Evolutionary conservation across 2,113 vertebrate species (phyloP).

Genomic region (Rhea pennata): DNA sequence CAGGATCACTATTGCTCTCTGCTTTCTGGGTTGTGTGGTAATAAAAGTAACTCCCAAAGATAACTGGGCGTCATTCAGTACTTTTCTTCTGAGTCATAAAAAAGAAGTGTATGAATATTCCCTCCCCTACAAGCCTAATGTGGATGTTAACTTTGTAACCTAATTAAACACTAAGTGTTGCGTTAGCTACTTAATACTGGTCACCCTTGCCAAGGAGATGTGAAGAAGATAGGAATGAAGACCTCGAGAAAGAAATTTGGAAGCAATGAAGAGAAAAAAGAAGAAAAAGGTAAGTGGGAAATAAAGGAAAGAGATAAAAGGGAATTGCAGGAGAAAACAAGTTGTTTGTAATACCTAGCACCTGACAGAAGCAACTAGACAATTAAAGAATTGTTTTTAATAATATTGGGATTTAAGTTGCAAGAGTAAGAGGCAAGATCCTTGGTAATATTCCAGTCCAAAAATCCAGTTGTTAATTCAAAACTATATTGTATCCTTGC

Average conservation of each 20-base stretch:
- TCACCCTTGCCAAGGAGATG: background rate
- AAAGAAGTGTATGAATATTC: background rate
- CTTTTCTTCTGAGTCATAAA: conserved; percentile 49
- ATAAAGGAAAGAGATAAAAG: fast-evolving
- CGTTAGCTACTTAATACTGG: background rate
- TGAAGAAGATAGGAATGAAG: background rate
- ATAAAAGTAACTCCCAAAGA: conserved; percentile 12
- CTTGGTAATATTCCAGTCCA: background rate
- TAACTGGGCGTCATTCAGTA: conserved; percentile 13
- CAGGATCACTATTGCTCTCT: background rate
- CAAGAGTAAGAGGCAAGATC: background rate
- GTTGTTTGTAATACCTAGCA: background rate
- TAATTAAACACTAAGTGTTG: background rate
- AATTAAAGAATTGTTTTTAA: background rate
- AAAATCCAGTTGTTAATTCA: background rate
- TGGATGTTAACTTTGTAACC: background rate
- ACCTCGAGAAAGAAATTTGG: background rate
- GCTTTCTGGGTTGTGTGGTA: background rate
- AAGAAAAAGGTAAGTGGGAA: background rate
- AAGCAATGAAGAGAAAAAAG: background rate
- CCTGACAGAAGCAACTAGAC: background rate
- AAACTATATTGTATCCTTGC: fast-evolving
- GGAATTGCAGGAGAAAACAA: background rate
- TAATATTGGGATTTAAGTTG: background rate
- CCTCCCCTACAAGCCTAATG: conserved; percentile 2